Evolutionary conservation across 92 coral and sea anemone species (phyloP).

Genomic region (Siderastrea siderea): DNA sequence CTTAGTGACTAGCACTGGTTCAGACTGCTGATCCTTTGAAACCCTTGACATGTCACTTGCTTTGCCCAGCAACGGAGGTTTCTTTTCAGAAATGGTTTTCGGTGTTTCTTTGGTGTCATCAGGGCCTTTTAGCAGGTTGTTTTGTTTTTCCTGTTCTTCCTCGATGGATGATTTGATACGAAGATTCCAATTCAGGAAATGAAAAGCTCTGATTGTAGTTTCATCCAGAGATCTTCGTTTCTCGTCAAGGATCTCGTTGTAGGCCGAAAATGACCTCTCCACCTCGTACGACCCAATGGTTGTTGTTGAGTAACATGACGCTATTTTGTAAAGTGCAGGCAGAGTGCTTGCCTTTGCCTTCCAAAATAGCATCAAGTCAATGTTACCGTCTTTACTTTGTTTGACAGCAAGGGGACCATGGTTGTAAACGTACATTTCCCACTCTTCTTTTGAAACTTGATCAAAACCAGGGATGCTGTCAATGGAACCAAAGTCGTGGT

Average conservation of each 20-base stretch:
- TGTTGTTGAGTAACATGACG: not conserved
- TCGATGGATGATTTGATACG: conserved; percentile 22
- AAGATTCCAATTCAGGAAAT: not conserved
- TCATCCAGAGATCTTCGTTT: not conserved
- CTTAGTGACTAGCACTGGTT: not conserved
- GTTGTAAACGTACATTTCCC: not conserved
- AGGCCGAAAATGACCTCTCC: not conserved
- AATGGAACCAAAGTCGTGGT: not conserved
- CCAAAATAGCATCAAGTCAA: not conserved
- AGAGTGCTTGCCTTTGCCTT: not conserved
- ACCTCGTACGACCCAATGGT: too few relatives aligned
- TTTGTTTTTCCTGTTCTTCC: not conserved
- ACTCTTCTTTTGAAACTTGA: too few relatives aligned
- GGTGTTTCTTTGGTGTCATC: not conserved
- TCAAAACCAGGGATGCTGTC: not conserved
- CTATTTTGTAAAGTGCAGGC: not conserved
- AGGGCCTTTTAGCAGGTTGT: not conserved
- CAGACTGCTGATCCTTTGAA: not conserved
- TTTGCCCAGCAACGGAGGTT: not conserved
- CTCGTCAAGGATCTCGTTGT: not conserved
- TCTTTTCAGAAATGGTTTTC: not conserved
- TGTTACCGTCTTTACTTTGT: not conserved
- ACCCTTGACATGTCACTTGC: not conserved
- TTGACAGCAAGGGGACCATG: not conserved
- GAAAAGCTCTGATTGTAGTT: not conserved